Percentiles rank a stretch among this genome's conserved stretches.
phyloP scores from a whole-genome alignment of 1,140 invertebrate genomes.

The Macrobrachium nipponense region DNA sequence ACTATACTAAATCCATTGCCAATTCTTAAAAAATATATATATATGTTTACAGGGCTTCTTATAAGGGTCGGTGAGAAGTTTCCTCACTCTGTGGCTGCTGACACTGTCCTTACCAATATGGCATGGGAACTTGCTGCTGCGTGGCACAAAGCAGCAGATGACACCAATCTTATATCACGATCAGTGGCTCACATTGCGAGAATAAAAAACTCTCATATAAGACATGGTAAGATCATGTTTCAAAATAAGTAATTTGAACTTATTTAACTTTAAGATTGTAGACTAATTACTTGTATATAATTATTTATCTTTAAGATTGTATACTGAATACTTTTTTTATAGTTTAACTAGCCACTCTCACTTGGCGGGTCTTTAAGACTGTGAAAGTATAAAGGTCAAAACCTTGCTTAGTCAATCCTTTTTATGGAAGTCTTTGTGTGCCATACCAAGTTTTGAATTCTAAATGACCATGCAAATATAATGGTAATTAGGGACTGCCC shows the following conservation, averaged over 20 bases:
- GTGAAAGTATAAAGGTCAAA: too few relatives aligned
- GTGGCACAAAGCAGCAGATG: slow-evolving; percentile 71
- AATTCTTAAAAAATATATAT: too few relatives aligned
- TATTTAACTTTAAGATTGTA: neutral
- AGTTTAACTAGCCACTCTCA: neutral
- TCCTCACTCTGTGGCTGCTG: slow-evolving; percentile 70
- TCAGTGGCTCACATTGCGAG: slow-evolving; percentile 62
- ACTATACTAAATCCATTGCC: too few relatives aligned
- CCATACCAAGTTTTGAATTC: too few relatives aligned
- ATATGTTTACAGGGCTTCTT: slow-evolving; percentile 42
- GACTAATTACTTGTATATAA: too few relatives aligned
- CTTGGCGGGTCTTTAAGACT: too few relatives aligned
- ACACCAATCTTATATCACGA: slow-evolving; percentile 48
- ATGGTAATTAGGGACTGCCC: too few relatives aligned
- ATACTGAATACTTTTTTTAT: neutral
- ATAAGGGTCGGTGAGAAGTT: slow-evolving; percentile 65
- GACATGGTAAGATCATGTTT: slow-evolving; percentile 63
- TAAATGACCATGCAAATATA: too few relatives aligned
- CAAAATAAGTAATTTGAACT: slow-evolving; percentile 6
- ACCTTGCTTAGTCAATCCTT: too few relatives aligned
- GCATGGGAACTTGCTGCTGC: slow-evolving; percentile 71
- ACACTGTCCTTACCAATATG: slow-evolving; percentile 71
- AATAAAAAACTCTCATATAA: slow-evolving; percentile 64
- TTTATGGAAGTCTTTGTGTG: too few relatives aligned
- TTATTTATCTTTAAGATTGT: too few relatives aligned